Evolutionary conservation across 2,113 vertebrate species (phyloP).

Genomic region (Triplophysa dalaica): DNA sequence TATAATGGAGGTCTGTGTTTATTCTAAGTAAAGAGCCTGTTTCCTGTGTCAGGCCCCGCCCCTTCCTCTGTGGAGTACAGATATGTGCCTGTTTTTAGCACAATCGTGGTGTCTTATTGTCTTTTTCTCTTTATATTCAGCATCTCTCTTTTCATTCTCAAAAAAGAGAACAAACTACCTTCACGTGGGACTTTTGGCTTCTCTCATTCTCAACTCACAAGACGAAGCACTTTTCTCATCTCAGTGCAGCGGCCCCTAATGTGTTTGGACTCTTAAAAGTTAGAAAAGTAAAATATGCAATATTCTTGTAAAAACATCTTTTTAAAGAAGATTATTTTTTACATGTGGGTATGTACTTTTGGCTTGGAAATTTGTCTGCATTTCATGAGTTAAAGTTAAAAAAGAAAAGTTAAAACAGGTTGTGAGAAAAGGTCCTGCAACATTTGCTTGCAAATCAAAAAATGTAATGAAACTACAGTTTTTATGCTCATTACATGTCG

Average conservation of each 20-base stretch:
- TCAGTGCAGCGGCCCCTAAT: not conserved
- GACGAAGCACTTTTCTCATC: not conserved
- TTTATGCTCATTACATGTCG: no score
- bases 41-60: constrained; percentile 35
- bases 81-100: constrained; percentile 32
- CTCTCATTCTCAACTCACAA: not conserved
- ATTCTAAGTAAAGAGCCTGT: constrained; percentile 22
- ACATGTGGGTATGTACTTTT: not conserved
- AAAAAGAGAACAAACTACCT: constrained; percentile 22
- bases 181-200: not conserved
- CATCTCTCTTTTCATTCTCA: not conserved
- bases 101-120: not conserved
- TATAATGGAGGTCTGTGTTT: not conserved
- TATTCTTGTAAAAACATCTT: not conserved
- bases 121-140: not conserved
- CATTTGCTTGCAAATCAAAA: no score
- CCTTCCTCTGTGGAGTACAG: constrained; percentile 29
- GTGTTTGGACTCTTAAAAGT: no score
- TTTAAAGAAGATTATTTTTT: not conserved
- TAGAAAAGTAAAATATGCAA: no score
- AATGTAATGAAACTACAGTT: no score
- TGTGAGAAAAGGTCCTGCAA: no score
- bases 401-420: no score
- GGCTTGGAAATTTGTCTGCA: no score
- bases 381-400: no score